phyloP scores from a whole-genome alignment of 2,888 invertebrate species.

The Mylabris sibirica region DNA sequence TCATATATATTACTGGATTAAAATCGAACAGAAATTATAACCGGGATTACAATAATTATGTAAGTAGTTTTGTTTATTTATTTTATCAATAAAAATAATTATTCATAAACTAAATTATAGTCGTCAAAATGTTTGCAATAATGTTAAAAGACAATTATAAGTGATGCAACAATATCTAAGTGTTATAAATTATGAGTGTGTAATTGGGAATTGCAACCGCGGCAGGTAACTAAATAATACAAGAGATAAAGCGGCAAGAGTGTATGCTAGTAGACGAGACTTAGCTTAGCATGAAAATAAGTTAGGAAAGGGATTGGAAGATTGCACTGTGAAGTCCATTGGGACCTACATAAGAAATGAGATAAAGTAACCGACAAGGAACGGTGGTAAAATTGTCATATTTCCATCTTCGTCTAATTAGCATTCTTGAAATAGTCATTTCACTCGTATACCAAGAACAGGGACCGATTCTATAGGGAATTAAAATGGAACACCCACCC shows the following conservation, averaged over 20 bases:
- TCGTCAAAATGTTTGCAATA: conserved; percentile 7
- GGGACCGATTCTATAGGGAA: conserved; percentile 37
- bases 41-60: conserved; percentile 29
- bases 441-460: conserved; percentile 46
- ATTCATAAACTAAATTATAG: conserved; percentile 3
- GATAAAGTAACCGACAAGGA: conserved; percentile 55
- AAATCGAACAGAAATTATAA: conserved; percentile 39
- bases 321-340: conserved; percentile 51
- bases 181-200: conserved; percentile 43
- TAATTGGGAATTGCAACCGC: conserved; percentile 45
- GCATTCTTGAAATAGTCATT: conserved; percentile 52
- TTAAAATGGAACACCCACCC: conserved; percentile 34
- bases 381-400: conserved; percentile 55
- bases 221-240: conserved; percentile 52
- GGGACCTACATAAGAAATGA: conserved; percentile 56
- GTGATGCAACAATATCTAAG: conserved; percentile 28
- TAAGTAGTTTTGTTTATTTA: background rate
- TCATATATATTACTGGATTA: conserved; percentile 49
- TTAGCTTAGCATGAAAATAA: conserved; percentile 51
- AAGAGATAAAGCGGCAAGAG: conserved; percentile 50
- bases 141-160: background rate
- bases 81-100: background rate
- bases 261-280: conserved; percentile 46
- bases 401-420: conserved; percentile 57
- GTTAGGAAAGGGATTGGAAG: conserved; percentile 54